Evolutionary conservation across 2,797 vertebrate genomes (phyloP).

Genomic region (Spheniscus humboldti): DNA sequence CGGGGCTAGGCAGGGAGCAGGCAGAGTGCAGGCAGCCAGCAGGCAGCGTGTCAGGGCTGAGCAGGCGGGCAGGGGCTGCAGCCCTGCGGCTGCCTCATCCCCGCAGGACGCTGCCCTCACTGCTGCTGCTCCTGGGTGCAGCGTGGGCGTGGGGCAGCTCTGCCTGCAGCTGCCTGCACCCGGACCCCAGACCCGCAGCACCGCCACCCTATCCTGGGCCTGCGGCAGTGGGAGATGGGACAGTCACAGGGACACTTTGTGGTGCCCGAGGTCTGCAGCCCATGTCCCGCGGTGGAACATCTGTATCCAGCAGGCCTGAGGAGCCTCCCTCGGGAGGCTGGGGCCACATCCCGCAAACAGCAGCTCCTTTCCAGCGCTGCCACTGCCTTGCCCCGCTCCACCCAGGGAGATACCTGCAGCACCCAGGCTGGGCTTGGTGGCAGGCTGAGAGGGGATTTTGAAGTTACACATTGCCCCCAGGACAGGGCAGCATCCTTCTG

Average conservation of each 20-base stretch:
- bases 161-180: background rate
- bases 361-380: background rate
- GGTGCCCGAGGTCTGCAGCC: background rate
- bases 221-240: background rate
- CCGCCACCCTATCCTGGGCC: background rate
- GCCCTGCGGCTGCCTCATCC: background rate
- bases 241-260: background rate
- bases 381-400: background rate
- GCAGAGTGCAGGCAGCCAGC: background rate
- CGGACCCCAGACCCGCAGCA: background rate
- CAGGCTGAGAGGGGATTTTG: background rate
- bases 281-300: fast-evolving
- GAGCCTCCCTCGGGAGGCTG: background rate
- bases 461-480: fast-evolving
- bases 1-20: background rate
- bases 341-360: background rate
- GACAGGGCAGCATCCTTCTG: background rate
- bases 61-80: background rate
- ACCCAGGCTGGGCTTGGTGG: background rate
- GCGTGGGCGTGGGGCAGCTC: background rate
- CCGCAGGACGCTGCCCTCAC: background rate
- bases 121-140: background rate
- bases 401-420: too few species aligned
- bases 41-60: background rate
- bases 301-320: background rate